Base-by-base conservation (phyloP, 1,140 invertebrate genomes). In the Drosophila pectinifera region DNA sequence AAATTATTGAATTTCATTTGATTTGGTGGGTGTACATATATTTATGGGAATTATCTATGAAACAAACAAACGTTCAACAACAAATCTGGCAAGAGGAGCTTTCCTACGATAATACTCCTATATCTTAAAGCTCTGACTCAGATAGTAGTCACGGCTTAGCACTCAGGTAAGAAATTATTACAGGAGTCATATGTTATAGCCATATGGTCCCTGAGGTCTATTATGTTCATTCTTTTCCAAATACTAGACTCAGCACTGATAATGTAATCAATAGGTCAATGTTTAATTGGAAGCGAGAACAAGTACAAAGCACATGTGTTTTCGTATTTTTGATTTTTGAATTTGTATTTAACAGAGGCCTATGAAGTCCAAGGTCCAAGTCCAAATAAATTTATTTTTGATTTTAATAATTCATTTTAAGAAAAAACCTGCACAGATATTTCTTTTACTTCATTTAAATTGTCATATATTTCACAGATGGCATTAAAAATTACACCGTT, bases 1-100 rank as follows among this genome's bases (percentile, higher is more conserved):
- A 46, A 62, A 41, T 4, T 28, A 20, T 36, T 4, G 8, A 13
- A 10, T 39, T 41, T 22, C 7, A 14, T 18, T 24, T 34, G 6
- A 22, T 53, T 34, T 34, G 28, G 28, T 57, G 55, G 55, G 55
- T 57, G 24, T 51, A 51, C 14, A 18, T 38, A 51, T 20, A 18
- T 38, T 38, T 38, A n/a, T 14, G 36, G 36, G 36, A 34, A 51
- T 34, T 11, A 34, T 5, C 28, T 20, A 4, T 20, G 2, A 20
- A 41, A 18, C 16, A 18, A 42, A 1, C 39, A 18, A 34, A 20
- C 26, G 13, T 14, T 14, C 4, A 4, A 5, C 16, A 11, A 20
- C 3, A 49, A 18, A 18, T 7, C 5, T 14, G 26, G 26, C 5
- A 16, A 28, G 5, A 1, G 3, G 8, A 2, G 14, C 7, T n/a